Percentiles rank a stretch among this genome's conserved stretches.
Evolutionary conservation across 1,140 invertebrate genomes (phyloP).

Genomic region (Meteorus sp.): DNA sequence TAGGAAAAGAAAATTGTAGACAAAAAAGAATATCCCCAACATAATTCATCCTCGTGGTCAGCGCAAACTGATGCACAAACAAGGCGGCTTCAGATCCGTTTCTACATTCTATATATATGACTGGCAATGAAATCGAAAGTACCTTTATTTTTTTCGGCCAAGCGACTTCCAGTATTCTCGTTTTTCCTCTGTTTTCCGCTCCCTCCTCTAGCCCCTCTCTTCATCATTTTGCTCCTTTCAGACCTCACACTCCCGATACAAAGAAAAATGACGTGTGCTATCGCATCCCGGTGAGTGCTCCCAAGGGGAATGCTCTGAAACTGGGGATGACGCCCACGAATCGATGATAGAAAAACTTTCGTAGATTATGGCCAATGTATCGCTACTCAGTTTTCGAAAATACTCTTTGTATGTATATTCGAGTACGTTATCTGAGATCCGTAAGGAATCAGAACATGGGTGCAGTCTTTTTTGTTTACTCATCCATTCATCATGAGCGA

Average conservation of each 20-base stretch:
- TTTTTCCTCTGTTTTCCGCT: background rate
- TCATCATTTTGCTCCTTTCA: too few species aligned
- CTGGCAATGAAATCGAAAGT: too few species aligned
- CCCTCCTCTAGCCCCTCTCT: background rate
- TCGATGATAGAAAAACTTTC: constrained; percentile 52
- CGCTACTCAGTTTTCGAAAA: constrained; percentile 23
- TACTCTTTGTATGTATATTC: background rate
- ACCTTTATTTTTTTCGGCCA: too few species aligned
- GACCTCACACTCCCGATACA: too few species aligned
- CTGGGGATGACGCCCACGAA: constrained; percentile 27
- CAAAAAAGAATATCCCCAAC: too few species aligned
- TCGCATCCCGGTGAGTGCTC: constrained; percentile 32
- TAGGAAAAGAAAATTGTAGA: too few species aligned
- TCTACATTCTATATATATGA: too few species aligned
- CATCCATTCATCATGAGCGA: too few species aligned
- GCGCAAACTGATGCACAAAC: too few species aligned
- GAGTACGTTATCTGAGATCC: background rate
- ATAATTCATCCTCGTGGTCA: too few species aligned
- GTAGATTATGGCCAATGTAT: constrained; percentile 41
- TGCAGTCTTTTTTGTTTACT: background rate
- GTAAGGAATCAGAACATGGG: background rate
- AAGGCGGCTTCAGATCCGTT: too few species aligned
- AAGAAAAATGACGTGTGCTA: constrained; percentile 40
- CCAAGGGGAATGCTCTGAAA: constrained; percentile 32
- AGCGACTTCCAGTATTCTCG: too few species aligned